Conservation (phyloP, 2,888 invertebrate genomes). For the Tachystola acroxantha region DNA sequence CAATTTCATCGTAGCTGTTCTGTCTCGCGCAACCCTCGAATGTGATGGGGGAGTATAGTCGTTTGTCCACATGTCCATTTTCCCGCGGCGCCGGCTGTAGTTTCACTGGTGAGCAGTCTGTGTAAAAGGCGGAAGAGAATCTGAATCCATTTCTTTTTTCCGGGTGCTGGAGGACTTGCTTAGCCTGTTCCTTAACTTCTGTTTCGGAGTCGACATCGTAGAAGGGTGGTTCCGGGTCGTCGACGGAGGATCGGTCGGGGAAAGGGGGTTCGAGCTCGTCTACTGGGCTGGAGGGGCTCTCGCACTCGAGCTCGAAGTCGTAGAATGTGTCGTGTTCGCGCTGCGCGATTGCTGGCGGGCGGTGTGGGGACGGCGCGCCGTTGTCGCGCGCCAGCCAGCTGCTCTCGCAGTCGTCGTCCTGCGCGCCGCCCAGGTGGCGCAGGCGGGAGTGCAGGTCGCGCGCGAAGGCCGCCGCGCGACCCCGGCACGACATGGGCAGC, state of each 20-base stretch:
- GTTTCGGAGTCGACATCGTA: slow-evolving; percentile 70
- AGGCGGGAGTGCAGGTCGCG: slow-evolving; percentile 86
- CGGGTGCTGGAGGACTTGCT: slow-evolving; percentile 54
- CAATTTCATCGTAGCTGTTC: slow-evolving; percentile 60
- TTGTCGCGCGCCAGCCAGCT: slow-evolving; percentile 57
- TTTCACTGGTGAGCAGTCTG: slow-evolving; percentile 61
- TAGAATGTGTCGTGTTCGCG: slow-evolving; percentile 79
- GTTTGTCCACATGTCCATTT: slow-evolving; percentile 62
- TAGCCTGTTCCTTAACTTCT: slow-evolving; percentile 51
- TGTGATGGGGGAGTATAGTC: slow-evolving; percentile 63
- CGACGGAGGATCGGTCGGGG: slow-evolving; percentile 69
- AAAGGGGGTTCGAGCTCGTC: slow-evolving; percentile 77
- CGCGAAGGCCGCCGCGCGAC: slow-evolving; percentile 89
- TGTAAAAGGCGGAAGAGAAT: slow-evolving; percentile 60
- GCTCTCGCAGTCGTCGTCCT: slow-evolving; percentile 60
- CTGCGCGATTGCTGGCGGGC: slow-evolving; percentile 36
- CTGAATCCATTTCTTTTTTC: slow-evolving; percentile 72
- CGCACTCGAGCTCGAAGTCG: slow-evolving; percentile 81
- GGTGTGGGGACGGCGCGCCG: slow-evolving; percentile 15
- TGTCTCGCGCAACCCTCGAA: slow-evolving; percentile 69
- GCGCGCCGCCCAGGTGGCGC: slow-evolving; percentile 81
- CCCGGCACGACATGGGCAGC: slow-evolving; percentile 88
- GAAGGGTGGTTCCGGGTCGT: slow-evolving; percentile 75
- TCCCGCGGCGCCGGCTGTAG: slow-evolving; percentile 58
- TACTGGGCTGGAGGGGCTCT: slow-evolving; percentile 84